Evolutionary conservation across 2,113 vertebrate species (phyloP).

Genomic region (Cynocephalus volans): DNA sequence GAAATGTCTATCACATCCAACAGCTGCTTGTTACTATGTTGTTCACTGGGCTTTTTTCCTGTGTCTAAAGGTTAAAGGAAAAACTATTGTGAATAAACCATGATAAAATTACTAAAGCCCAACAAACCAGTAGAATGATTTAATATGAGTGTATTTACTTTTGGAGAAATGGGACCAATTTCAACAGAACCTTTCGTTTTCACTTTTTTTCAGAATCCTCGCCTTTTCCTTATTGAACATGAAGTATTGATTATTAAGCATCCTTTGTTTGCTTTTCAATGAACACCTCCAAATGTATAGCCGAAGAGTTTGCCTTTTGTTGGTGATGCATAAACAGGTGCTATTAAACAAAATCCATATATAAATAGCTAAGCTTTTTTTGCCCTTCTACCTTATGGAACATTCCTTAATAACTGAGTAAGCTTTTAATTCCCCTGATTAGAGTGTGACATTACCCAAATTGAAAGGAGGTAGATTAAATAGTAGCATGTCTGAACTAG

Average conservation of each 20-base stretch:
- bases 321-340: background rate
- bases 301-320: slow-evolving; percentile 28
- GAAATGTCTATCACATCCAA: slow-evolving; percentile 62
- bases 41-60: background rate
- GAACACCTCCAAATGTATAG: slow-evolving; percentile 28
- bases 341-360: background rate
- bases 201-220: slow-evolving; percentile 50
- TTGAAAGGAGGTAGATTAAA: slow-evolving; percentile 75
- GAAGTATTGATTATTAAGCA: slow-evolving; percentile 8
- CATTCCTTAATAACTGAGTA: slow-evolving; percentile 63
- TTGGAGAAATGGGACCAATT: slow-evolving; percentile 45
- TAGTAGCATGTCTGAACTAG: slow-evolving; percentile 1
- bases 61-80: slow-evolving; percentile 40
- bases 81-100: background rate
- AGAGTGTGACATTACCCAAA: slow-evolving; percentile 52
- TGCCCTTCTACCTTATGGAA: background rate
- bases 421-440: slow-evolving; percentile 72
- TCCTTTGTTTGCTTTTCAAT: background rate
- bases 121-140: slow-evolving; percentile 20
- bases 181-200: slow-evolving; percentile 23
- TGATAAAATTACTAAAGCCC: slow-evolving; percentile 48
- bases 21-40: slow-evolving; percentile 26
- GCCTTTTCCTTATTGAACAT: background rate
- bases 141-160: background rate
- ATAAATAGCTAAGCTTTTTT: background rate